Percentiles rank a stretch among this genome's conserved stretches.
Conservation (phyloP, 1,140 invertebrate genomes). For the Anthonomus grandis region DNA sequence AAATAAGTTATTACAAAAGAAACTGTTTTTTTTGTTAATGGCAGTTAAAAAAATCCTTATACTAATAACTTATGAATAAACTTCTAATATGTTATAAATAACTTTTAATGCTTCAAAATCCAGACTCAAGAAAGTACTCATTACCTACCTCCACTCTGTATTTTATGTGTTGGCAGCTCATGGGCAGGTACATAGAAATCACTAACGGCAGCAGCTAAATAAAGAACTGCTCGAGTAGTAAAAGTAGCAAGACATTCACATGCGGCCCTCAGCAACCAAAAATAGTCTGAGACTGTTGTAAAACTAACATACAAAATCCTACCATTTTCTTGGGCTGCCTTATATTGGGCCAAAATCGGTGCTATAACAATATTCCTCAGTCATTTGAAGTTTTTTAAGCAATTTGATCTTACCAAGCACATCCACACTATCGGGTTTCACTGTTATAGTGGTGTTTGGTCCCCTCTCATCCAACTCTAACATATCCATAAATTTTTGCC, state of each 20-base stretch:
- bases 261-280: constrained; percentile 82
- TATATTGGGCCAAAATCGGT: constrained; percentile 69
- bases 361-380: too few relatives aligned
- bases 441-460: constrained; percentile 63
- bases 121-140: too few relatives aligned
- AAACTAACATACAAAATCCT: constrained; percentile 74
- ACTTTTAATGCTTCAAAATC: too few relatives aligned
- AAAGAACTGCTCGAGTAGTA: constrained; percentile 73
- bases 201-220: constrained; percentile 95
- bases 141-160: constrained; percentile 84
- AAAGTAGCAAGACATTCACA: constrained; percentile 70
- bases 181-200: constrained; percentile 96
- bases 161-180: constrained; percentile 94
- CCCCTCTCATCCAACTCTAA: constrained; percentile 62
- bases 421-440: constrained; percentile 67
- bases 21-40: too few relatives aligned
- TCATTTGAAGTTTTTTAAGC: too few relatives aligned
- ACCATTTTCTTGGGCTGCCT: constrained; percentile 60
- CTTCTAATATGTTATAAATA: too few relatives aligned
- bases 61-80: too few relatives aligned
- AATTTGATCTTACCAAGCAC: too few relatives aligned
- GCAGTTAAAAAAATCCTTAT: too few relatives aligned
- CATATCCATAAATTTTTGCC: constrained; percentile 78
- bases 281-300: constrained; percentile 87
- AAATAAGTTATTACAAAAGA: too few relatives aligned